Conservation (phyloP, 2,797 vertebrate species). For the Phalanger gymnotis region DNA sequence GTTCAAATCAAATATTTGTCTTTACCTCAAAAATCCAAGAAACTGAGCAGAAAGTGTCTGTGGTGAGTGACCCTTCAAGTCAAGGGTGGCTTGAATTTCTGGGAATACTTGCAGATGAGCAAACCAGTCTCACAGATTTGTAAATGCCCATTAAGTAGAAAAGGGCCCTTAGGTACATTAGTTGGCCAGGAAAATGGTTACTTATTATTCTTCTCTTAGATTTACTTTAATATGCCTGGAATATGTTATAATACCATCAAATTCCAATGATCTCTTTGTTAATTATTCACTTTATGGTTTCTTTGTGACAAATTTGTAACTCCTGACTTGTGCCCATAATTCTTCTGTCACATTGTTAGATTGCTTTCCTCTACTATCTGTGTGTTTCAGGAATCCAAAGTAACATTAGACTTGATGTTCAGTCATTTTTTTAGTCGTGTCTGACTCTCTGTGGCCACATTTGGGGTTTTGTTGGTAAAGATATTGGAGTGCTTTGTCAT, state of each 20-base stretch:
- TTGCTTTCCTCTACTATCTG: background rate
- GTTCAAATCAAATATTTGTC: background rate
- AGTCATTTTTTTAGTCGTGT: background rate
- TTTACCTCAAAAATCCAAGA: background rate
- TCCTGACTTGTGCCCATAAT: background rate
- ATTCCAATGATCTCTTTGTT: background rate
- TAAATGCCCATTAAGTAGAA: background rate
- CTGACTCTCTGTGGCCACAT: background rate
- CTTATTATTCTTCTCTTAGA: background rate
- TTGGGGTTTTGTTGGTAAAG: background rate
- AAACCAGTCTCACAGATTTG: background rate
- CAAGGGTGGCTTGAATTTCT: background rate
- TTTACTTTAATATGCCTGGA: background rate
- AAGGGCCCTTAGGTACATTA: background rate
- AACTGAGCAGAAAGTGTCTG: background rate
- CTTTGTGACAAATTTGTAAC: background rate
- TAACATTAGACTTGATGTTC: background rate
- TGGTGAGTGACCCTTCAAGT: background rate
- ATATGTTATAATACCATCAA: background rate
- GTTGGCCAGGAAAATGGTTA: background rate
- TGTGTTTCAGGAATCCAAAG: background rate
- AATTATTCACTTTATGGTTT: background rate
- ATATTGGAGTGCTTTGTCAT: background rate
- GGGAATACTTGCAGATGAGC: background rate
- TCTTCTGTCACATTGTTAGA: background rate